These are phyloP conservation scores for Eleutherodactylus coqui DNA, from an alignment of 2,797 vertebrate species.

Conservation along the genomic window DNA sequence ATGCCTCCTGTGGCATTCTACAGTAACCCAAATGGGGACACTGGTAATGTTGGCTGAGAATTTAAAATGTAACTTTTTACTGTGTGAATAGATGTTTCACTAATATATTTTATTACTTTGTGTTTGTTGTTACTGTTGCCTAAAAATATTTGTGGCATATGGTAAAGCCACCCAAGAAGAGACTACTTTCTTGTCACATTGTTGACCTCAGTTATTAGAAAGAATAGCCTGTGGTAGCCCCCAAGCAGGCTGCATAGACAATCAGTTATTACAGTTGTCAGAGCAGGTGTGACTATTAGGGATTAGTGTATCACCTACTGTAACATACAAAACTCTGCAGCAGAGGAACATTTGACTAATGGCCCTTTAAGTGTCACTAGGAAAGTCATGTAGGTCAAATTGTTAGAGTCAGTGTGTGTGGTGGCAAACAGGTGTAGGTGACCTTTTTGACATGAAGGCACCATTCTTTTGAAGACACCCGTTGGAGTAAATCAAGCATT, in stretches of 20 bases:
- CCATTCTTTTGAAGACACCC: constrained; percentile 75
- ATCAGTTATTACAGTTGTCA: constrained; percentile 89
- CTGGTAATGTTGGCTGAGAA: constrained; percentile 40
- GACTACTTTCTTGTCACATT: constrained; percentile 75
- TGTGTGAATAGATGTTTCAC: constrained; percentile 41
- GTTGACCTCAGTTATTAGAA: constrained; percentile 75
- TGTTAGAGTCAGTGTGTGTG: constrained; percentile 76
- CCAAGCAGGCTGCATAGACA: constrained; percentile 82
- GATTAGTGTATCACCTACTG: constrained; percentile 79
- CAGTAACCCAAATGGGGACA: constrained; percentile 64
- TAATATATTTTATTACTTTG: constrained; percentile 16
- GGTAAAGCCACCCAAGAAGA: constrained; percentile 80
- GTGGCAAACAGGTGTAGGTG: constrained; percentile 81
- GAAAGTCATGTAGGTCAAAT: constrained; percentile 83
- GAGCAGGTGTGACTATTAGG: constrained; percentile 85
- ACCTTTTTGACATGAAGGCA: constrained; percentile 73
- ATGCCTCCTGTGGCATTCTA: constrained; percentile 76
- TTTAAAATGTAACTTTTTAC: constrained; percentile 67
- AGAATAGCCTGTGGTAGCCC: constrained; percentile 73
- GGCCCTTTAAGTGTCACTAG: constrained; percentile 79
- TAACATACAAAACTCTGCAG: constrained; percentile 74
- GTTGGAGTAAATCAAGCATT: constrained; percentile 71
- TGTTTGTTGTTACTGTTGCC: constrained; percentile 66
- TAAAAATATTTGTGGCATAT: constrained; percentile 73
- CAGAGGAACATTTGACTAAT: constrained; percentile 80